Conservation (phyloP, 1,140 invertebrate genomes). For the Pachyrhynchus sulphureomaculatus region DNA sequence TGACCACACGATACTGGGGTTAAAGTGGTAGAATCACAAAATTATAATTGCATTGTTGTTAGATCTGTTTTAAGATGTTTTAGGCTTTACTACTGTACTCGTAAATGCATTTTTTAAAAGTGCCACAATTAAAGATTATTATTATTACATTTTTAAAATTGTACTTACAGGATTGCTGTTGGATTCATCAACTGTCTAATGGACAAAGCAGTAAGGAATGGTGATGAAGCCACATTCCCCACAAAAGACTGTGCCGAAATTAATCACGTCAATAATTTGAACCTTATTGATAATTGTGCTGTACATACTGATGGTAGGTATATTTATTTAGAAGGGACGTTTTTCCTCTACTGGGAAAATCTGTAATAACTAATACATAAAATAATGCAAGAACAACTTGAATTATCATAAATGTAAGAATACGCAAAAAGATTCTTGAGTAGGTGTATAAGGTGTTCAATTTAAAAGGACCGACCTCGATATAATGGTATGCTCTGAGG, state of each 20-base stretch:
- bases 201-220: conserved; percentile 48
- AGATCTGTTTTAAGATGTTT: too few relatives aligned
- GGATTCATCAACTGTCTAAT: conserved; percentile 58
- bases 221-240: conserved; percentile 33
- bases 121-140: too few relatives aligned
- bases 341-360: neutral
- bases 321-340: neutral
- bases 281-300: conserved; percentile 54
- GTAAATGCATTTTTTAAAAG: too few relatives aligned
- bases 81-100: too few relatives aligned
- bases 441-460: neutral
- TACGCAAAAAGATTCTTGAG: neutral
- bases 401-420: too few relatives aligned
- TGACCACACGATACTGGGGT: too few relatives aligned
- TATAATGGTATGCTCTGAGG: too few relatives aligned
- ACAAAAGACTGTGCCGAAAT: conserved; percentile 49
- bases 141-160: neutral
- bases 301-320: conserved; percentile 52
- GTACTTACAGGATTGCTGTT: conserved; percentile 38
- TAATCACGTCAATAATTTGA: conserved; percentile 51
- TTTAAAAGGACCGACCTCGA: neutral
- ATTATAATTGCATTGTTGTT: too few relatives aligned
- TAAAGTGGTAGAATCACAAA: too few relatives aligned
- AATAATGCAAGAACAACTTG: too few relatives aligned
- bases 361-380: neutral